A percentile compares a stretch with the other conserved stretches of the same genome.
These are phyloP conservation scores for Rousettus madagascariensis DNA, from an alignment of 2,797 vertebrate species.

Conservation along the genomic window DNA sequence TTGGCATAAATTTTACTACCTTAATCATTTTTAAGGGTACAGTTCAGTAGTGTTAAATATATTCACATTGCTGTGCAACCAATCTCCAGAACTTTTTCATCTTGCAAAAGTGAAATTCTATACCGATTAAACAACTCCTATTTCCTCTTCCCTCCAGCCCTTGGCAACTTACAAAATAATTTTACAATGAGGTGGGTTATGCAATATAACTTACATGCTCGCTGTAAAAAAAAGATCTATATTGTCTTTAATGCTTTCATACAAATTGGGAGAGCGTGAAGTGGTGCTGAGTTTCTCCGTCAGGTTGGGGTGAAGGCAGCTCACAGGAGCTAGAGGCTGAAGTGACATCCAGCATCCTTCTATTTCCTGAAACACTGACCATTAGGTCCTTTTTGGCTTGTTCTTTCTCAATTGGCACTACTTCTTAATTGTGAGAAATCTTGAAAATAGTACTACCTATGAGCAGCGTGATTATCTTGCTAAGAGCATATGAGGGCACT, in stretches of 20 bases:
- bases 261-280: not conserved
- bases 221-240: not conserved
- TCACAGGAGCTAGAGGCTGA: not conserved
- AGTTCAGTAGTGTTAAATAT: not conserved
- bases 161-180: not conserved
- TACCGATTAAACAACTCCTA: not conserved
- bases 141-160: not conserved
- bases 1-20: not conserved
- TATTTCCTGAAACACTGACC: not conserved
- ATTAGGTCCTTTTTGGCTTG: not conserved
- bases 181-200: not conserved
- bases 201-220: not conserved
- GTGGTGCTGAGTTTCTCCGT: not conserved
- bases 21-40: not conserved
- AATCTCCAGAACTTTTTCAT: not conserved
- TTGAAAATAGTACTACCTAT: not conserved
- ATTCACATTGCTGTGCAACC: not conserved
- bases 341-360: not conserved
- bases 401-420: not conserved
- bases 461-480: not conserved
- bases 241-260: not conserved
- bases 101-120: not conserved
- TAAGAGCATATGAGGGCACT: not conserved
- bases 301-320: not conserved
- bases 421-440: not conserved